These are phyloP conservation scores for Microctonus aethiopoides DNA, from an alignment of 2,888 invertebrate genomes.

Conservation along the genomic window DNA sequence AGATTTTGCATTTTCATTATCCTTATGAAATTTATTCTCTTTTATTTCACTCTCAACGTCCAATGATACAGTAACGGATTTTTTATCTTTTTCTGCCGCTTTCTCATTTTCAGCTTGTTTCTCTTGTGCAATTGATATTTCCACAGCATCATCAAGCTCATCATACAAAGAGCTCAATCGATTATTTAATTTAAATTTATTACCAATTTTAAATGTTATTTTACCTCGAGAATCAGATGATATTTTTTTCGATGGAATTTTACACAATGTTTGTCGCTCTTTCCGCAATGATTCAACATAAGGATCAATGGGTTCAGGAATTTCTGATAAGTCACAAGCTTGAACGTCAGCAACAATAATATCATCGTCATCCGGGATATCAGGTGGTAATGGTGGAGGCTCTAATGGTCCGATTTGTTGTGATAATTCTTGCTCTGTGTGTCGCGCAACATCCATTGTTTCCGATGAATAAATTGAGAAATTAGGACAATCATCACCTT, in stretches of 20 bases:
- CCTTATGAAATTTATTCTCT: conserved; percentile 21
- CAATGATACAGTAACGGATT: conserved; percentile 10
- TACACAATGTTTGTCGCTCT: conserved; percentile 59
- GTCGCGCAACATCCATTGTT: conserved; percentile 79
- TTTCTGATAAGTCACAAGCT: conserved; percentile 57
- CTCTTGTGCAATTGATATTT: conserved; percentile 50
- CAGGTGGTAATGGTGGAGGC: conserved; percentile 56
- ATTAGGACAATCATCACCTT: conserved; percentile 82
- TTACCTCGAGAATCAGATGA: conserved; percentile 60
- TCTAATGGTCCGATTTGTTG: conserved; percentile 62
- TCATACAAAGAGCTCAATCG: conserved; percentile 59
- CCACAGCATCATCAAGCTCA: conserved; percentile 54
- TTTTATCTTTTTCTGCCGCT: conserved; percentile 41
- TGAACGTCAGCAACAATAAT: conserved; percentile 57
- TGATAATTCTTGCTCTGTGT: conserved; percentile 65
- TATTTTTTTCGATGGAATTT: conserved; percentile 61
- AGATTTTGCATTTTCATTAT: conserved; percentile 10
- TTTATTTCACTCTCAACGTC: conserved; percentile 34
- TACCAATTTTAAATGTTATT: conserved; percentile 63
- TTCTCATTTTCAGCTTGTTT: conserved; percentile 42
- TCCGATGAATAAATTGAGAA: conserved; percentile 87
- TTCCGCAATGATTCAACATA: conserved; percentile 62
- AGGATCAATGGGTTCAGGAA: conserved; percentile 60
- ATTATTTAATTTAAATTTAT: conserved; percentile 58
- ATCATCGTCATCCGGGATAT: conserved; percentile 50